Percentiles rank a stretch among this genome's conserved stretches.
Evolutionary conservation across 2,797 vertebrate species (phyloP).

Genomic region (Semotilus atromaculatus): DNA sequence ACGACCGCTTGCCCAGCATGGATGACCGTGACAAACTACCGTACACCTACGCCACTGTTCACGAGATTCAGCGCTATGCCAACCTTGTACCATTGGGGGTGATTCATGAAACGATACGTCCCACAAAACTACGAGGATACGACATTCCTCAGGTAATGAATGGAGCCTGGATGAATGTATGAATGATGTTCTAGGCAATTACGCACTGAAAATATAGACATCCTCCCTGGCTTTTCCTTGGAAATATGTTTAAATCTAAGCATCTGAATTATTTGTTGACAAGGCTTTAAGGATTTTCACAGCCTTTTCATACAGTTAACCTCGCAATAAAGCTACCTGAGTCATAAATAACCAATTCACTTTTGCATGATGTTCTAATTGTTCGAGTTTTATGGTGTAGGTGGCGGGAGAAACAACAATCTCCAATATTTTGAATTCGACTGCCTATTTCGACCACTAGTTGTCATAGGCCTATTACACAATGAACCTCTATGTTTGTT

Average conservation of each 20-base stretch:
- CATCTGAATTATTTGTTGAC: neutral
- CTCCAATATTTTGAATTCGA: too few relatives aligned
- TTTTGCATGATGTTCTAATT: too few relatives aligned
- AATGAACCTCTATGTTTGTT: too few relatives aligned
- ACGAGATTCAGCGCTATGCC: constrained; percentile 57
- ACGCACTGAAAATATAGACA: neutral
- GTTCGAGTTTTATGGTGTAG: too few relatives aligned
- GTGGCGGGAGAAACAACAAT: too few relatives aligned
- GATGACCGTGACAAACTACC: constrained; percentile 46
- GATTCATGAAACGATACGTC: constrained; percentile 31
- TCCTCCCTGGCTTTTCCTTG: neutral
- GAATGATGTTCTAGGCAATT: neutral
- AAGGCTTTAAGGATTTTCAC: neutral
- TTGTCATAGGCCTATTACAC: too few relatives aligned
- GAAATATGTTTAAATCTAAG: neutral
- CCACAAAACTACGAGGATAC: constrained; percentile 52
- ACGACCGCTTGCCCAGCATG: constrained; percentile 47
- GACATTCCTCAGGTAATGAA: constrained; percentile 48
- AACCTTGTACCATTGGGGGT: constrained; percentile 47
- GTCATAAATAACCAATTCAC: neutral
- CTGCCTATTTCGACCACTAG: too few relatives aligned
- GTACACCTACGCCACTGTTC: constrained; percentile 47
- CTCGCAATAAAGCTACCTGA: neutral
- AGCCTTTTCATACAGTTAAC: neutral
- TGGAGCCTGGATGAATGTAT: neutral